Percentiles rank a stretch among this genome's conserved stretches.
Conservation (phyloP, 2,888 invertebrate genomes). For the Exocentrus adspersus region DNA sequence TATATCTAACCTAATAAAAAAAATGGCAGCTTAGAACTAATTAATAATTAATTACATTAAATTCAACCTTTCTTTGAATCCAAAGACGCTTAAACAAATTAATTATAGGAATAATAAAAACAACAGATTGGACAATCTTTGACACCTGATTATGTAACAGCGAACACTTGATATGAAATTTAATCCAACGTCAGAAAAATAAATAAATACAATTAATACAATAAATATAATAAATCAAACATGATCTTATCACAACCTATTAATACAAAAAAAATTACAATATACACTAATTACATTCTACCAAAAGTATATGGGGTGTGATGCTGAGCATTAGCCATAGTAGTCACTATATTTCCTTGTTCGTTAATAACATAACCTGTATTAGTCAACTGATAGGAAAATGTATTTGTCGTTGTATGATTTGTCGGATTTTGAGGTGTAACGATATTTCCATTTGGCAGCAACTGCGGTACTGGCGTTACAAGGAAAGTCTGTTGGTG, state of each 20-base stretch:
- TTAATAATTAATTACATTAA: not conserved
- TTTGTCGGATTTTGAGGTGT: conserved; percentile 58
- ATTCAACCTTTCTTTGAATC: no score
- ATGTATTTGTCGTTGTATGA: conserved; percentile 59
- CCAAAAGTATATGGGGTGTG: conserved; percentile 62
- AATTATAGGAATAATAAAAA: no score
- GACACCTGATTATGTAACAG: no score
- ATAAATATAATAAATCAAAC: conserved; percentile 3
- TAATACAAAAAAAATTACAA: conserved; percentile 7
- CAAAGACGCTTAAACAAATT: no score
- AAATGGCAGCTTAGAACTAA: not conserved
- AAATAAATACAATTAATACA: conserved; percentile 10
- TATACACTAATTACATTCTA: conserved; percentile 56
- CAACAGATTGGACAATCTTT: no score
- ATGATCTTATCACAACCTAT: conserved; percentile 26
- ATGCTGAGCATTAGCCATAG: conserved; percentile 62
- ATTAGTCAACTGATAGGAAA: conserved; percentile 63
- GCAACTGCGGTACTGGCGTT: conserved; percentile 73
- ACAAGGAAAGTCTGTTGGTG: conserved; percentile 74
- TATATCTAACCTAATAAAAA: not conserved
- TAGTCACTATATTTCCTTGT: conserved; percentile 63
- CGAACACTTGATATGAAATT: no score
- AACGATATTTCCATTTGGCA: conserved; percentile 63
- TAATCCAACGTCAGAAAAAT: not conserved
- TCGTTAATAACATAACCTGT: conserved; percentile 64